phyloP scores from a whole-genome alignment of 2,888 invertebrate species.

The Cheilosia soror region DNA sequence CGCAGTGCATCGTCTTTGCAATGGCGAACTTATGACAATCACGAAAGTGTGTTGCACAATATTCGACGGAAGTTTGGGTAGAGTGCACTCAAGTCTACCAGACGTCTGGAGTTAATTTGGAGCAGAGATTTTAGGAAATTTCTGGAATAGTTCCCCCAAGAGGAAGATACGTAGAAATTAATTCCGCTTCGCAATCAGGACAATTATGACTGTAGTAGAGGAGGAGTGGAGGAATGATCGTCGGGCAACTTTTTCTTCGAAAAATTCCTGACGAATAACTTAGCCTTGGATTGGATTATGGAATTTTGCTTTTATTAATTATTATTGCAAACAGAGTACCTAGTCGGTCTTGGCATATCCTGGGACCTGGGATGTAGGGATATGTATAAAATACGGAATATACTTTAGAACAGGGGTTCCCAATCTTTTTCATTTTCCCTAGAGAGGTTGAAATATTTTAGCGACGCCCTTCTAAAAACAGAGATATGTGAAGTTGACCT shows the following conservation, averaged over 20 bases:
- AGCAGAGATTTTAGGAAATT: slow-evolving; percentile 39
- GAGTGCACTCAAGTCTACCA: slow-evolving; percentile 55
- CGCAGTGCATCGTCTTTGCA: background rate
- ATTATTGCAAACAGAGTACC: too few relatives aligned
- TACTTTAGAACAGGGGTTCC: too few relatives aligned
- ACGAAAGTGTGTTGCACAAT: slow-evolving; percentile 59
- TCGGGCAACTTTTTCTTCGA: background rate
- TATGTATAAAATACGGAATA: too few relatives aligned
- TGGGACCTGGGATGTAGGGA: too few relatives aligned
- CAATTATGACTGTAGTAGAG: slow-evolving; percentile 8
- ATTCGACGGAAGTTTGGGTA: slow-evolving; percentile 36
- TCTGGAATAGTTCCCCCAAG: background rate
- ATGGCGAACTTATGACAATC: slow-evolving; percentile 63
- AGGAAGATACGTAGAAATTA: slow-evolving; percentile 32
- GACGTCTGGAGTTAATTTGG: slow-evolving; percentile 69
- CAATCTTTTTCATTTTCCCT: too few relatives aligned
- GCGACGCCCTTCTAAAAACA: too few relatives aligned
- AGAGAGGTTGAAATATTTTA: too few relatives aligned
- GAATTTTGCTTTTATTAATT: too few relatives aligned
- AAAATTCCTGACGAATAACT: too few relatives aligned
- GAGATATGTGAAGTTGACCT: too few relatives aligned
- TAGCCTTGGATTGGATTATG: too few relatives aligned
- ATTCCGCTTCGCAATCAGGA: slow-evolving; percentile 40
- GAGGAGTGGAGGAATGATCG: background rate
- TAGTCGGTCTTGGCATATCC: too few relatives aligned